Base-by-base conservation (phyloP, 2,888 invertebrate species). In the Diogma glabrata region DNA sequence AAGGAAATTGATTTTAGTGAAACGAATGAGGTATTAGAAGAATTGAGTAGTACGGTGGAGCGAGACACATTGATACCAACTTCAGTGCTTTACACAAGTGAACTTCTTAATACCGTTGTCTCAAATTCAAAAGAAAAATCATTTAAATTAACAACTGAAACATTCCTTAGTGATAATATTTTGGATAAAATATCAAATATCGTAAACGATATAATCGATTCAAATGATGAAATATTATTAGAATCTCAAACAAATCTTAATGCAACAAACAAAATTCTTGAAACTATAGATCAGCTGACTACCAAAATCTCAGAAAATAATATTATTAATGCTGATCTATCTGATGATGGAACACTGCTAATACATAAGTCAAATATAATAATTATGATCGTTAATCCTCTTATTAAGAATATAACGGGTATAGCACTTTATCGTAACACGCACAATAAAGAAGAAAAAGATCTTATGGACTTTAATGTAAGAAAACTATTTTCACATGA, bases 261-360 rank as follows among this genome's bases (percentile, higher is more conserved):
- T n/a, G 23, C 43, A n/a, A 43, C 43, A 7, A 43, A 43, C 23
- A 22, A 22, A 22, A 43, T 43, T 20, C 43, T 43, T 4, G 43
- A 43, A 5, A 43, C 22, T 20, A 22, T 43, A 7, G 43, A 43
- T 22, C n/a, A 43, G n/a, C 20, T 22, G 12, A 3, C n/a, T 7
- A 20, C n/a, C n/a, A 43, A 43, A 43, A 22, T 22, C 14, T 43
- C 43, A 22, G 23, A 6, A n/a, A 43, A 23, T 22, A 43, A 43
- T 14, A 22, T 23, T 8, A 22, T 22, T 22, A 23, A 22, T 3
- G 5, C 12, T n/a, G 43, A 43, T 43, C 6, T 43, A 4, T n/a
- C n/a, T n/a, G n/a, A 4, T 22, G 10, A 19, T 43, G n/a, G 3
- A 5, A 43, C n/a, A 5, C 22, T 14, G 20, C 5, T 22, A 22